Conservation (phyloP, 2,113 vertebrate genomes). For the Tragulus kanchil region DNA sequence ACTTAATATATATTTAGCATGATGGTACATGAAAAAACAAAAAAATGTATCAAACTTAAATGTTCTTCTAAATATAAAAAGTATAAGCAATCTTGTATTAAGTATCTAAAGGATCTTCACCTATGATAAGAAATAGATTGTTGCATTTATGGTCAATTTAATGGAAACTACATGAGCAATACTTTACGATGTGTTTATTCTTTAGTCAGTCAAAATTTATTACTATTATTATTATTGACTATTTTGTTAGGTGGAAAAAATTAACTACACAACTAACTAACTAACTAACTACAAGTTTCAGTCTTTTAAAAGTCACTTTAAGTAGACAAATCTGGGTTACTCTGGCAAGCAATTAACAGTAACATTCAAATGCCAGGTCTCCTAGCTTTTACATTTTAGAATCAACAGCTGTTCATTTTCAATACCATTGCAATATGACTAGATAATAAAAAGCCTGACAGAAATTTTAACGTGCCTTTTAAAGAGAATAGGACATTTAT, state of each 20-base stretch:
- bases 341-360: neutral
- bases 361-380: neutral
- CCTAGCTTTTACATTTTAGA: slow-evolving; percentile 1
- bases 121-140: neutral
- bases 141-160: neutral
- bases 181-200: neutral
- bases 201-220: neutral
- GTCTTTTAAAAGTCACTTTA: neutral
- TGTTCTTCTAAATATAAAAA: slow-evolving; percentile 44
- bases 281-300: slow-evolving; percentile 5
- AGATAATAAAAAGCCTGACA: neutral
- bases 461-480: neutral
- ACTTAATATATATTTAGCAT: neutral
- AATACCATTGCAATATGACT: neutral
- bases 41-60: slow-evolving; percentile 20
- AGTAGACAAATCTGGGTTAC: neutral
- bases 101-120: slow-evolving; percentile 23
- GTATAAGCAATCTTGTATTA: neutral
- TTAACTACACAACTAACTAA: neutral
- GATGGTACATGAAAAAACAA: neutral
- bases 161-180: neutral
- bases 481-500: neutral
- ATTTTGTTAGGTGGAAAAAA: slow-evolving; percentile 3
- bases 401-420: neutral
- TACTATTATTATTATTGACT: neutral